Evolutionary conservation across 1,140 invertebrate species (phyloP), one percentile per base, ranked within the genome.

Genomic region (Rhynchophorus ferrugineus): DNA sequence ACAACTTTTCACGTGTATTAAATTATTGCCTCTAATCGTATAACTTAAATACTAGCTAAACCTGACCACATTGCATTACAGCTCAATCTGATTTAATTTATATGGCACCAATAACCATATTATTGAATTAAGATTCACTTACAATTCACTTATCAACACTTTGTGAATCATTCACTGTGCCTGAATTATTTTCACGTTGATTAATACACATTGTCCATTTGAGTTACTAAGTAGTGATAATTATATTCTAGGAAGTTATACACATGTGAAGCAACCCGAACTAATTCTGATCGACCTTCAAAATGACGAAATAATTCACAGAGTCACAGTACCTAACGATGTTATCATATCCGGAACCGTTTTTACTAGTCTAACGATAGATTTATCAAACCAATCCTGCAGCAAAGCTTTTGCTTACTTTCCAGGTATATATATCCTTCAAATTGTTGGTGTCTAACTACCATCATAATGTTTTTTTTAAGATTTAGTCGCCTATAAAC

Each of bases 371-470:
- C 72, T 83, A 13, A 75, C 76, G 0, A 71, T 86, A 1, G 86
- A 89, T 51, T 77, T 80, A 0, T 68, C 74, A 3, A 58, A 71
- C 0, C 60, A 73, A 0, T 67, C 72, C 1, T 89, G 86, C 52
- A 71, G 75, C 13, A 69, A 82, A 17, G 81, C 85, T 0, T 81
- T 73, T 66, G 83, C 80, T 1, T 89, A 89, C 53, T 75, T 87
- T 47, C 80, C 82, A 0, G 87, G 52, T 52, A 48, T 22, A 11
- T 3, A 43, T 43, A 17, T 22, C 16, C 3, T 7, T 13, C 20
- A n/a, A 7, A 39, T 6, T 7, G 7, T 8, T 8, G 7, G n/a
- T 33, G 7, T 8, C 7, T 33, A 33, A 8, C n/a, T 33, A n/a
- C n/a, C 7, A 33, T 33, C 7, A n/a, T n/a, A n/a, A n/a, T n/a